Evolutionary conservation across 2,888 invertebrate species (phyloP).

Genomic region (Meiosimyza platycephala): DNA sequence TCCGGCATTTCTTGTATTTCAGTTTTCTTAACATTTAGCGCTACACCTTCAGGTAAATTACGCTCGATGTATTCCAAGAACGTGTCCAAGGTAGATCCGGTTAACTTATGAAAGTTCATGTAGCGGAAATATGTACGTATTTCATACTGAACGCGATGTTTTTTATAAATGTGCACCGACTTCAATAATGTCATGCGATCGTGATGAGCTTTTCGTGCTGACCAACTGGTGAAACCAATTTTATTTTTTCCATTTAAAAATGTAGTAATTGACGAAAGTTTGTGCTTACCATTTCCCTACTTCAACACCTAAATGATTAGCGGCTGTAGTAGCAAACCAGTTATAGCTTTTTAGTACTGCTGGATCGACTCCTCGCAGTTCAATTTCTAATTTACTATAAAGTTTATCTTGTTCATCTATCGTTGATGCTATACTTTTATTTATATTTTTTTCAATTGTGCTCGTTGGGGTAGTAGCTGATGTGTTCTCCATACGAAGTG

Average conservation of each 20-base stretch:
- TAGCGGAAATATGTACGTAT: conserved; percentile 90
- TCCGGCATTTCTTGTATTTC: conserved; percentile 72
- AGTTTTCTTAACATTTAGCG: conserved; percentile 88
- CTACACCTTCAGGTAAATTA: conserved; percentile 97
- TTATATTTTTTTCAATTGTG: neutral
- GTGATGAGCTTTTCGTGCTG: conserved; percentile 78
- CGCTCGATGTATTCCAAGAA: conserved; percentile 95
- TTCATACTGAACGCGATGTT: conserved; percentile 96
- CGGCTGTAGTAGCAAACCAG: conserved; percentile 84
- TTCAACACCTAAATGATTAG: conserved; percentile 82
- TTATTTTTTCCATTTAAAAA: neutral
- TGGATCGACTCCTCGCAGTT: conserved; percentile 87
- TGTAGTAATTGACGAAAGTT: conserved; percentile 20
- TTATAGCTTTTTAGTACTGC: conserved; percentile 90
- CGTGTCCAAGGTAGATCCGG: conserved; percentile 95
- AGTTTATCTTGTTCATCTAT: conserved; percentile 73
- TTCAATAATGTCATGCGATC: conserved; percentile 85
- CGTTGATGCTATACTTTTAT: neutral
- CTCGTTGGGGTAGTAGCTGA: neutral
- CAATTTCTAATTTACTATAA: conserved; percentile 84
- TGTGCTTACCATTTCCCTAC: conserved; percentile 74
- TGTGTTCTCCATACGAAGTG: conserved; percentile 33
- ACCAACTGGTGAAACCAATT: conserved; percentile 72
- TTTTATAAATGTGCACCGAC: conserved; percentile 90
- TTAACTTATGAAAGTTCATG: conserved; percentile 84